Evolutionary conservation across 1,140 invertebrate species (phyloP), one percentile per base, ranked within the genome.

Genomic region (Calosoma granatense): DNA sequence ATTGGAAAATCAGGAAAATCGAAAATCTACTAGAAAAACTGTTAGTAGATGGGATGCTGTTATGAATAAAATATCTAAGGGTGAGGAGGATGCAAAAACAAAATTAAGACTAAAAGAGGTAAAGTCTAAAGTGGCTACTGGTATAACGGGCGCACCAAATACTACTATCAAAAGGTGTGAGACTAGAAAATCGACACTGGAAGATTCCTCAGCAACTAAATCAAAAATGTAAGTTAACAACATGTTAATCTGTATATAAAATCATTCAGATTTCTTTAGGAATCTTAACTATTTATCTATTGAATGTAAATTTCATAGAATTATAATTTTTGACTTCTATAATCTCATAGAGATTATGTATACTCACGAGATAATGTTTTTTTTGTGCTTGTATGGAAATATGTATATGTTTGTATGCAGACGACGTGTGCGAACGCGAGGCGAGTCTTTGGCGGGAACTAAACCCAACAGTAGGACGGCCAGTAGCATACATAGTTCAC

Each of bases 31-130:
- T 63, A 70, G 59, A 57, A 69, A 70, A 59, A 57, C 64, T 22
- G 60, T 60, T 3, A 84, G 83, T 0, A 79, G 85, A 55, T 87
- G 87, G 80, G 87, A 90, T 65, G 87, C 82, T 43, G 84, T 90
- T 36, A 85, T 88, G 80, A 87, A 84, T 71, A 90, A 90, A 72
- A 87, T 87, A 53, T 81, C 84, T 20, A 85, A 84, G 62, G 81
- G 81, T 26, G 86, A 87, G 65, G 78, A 73, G 19, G 82, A 86
- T 62, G 80, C 83, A 58, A 82, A 83, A 65, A 76, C 72, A n/a
- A 86, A 84, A 61, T 78, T 72, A 0, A 68, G 78, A 9, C 81
- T 84, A 52, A 90, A 87, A 69, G 87, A 92, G 67, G 83, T 92
- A 20, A 90, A 90, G 67, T 87, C 87, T 1, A 85, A 87, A 72